phyloP scores from a whole-genome alignment of 2,888 invertebrate genomes.

The Ferdinandea cuprea region DNA sequence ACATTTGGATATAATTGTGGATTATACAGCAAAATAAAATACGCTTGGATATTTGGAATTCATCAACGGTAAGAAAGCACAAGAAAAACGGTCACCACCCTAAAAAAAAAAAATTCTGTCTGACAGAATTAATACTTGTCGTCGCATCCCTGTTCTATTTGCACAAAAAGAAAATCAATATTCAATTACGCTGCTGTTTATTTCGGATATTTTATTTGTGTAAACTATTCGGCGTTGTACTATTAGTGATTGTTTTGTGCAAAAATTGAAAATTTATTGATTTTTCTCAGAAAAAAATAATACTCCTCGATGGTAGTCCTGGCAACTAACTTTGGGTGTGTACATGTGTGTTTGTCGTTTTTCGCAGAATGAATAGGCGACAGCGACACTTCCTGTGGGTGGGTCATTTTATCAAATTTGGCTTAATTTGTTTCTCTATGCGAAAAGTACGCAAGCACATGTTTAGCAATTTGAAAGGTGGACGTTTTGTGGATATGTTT shows the following conservation, averaged over 20 bases:
- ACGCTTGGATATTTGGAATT: conserved; percentile 44
- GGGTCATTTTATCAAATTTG: conserved; percentile 57
- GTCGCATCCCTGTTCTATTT: not conserved
- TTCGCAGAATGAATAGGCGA: conserved; percentile 53
- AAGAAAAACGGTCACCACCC: conserved; percentile 61
- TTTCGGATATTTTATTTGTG: not conserved
- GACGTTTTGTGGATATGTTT: not conserved
- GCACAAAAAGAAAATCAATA: conserved; percentile 46
- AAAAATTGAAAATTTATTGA: conserved; percentile 64
- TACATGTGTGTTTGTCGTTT: conserved; percentile 65
- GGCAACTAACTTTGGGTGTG: conserved; percentile 69
- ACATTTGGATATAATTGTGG: conserved; percentile 51
- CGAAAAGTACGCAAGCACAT: not conserved
- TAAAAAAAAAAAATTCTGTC: conserved; percentile 35
- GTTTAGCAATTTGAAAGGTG: conserved; percentile 1
- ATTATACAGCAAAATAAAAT: conserved; percentile 39
- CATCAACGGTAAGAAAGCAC: conserved; percentile 55
- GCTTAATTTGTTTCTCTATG: not conserved
- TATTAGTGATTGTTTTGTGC: conserved; percentile 54
- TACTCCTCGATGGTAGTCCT: conserved; percentile 49
- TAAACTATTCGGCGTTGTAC: conserved; percentile 2
- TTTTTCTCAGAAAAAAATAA: conserved; percentile 61
- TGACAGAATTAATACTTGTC: conserved; percentile 45
- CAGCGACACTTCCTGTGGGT: conserved; percentile 66
- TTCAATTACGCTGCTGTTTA: conserved; percentile 3